phyloP scores from a whole-genome alignment of 2,888 invertebrate species.

The Frankliniella intonsa region DNA sequence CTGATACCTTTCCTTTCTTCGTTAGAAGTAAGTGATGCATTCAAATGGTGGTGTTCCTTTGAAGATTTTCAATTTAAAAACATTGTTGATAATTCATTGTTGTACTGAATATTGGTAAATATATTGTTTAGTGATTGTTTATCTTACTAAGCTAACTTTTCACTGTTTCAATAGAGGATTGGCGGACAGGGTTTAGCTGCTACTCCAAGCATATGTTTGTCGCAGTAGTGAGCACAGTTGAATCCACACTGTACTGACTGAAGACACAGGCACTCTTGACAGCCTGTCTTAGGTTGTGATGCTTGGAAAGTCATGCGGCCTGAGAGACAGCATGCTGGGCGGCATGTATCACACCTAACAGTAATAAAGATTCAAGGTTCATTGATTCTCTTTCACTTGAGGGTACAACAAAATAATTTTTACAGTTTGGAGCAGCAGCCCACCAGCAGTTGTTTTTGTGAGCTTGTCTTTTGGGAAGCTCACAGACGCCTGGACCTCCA shows the following conservation, averaged over 20 bases:
- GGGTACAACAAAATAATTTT: not conserved
- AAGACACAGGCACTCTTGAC: not conserved
- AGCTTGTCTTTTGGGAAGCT: not conserved
- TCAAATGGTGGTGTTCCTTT: not conserved
- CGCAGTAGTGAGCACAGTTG: not conserved
- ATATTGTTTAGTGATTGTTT: not conserved
- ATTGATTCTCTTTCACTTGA: not conserved
- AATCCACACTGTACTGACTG: constrained; percentile 13
- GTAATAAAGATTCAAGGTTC: not conserved
- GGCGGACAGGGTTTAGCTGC: not conserved
- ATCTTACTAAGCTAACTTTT: not conserved
- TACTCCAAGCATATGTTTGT: not conserved
- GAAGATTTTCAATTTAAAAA: not conserved
- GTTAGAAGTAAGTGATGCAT: no score
- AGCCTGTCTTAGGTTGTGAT: not conserved
- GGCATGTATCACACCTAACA: not conserved
- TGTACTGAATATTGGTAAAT: no score
- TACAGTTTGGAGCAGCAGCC: not conserved
- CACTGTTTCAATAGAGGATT: not conserved
- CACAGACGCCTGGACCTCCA: not conserved
- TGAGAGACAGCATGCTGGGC: not conserved
- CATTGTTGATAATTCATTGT: not conserved
- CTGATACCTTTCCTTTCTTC: no score
- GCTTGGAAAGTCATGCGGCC: not conserved
- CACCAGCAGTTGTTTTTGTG: constrained; percentile 14